Base-by-base conservation (phyloP, 2,888 invertebrate species). In the Pachycephus smyrnensis region DNA sequence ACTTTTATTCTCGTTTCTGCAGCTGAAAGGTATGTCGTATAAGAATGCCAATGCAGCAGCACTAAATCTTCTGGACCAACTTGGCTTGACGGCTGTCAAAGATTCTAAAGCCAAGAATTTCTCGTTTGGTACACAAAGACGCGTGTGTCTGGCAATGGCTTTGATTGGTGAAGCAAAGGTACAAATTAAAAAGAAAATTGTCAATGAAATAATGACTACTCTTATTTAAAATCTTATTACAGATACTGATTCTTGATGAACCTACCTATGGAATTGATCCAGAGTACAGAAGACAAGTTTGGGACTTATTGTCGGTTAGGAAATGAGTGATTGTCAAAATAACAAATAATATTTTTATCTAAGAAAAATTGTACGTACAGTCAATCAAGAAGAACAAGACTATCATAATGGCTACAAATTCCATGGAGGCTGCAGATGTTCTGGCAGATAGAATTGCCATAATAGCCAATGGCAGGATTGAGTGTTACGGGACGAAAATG, bases 361-460 rank as follows among this genome's bases (percentile, higher is more conserved):
- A 23, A 6, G 23, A 23, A 23, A 23, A 55, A 23, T 23, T 23
- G 9, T 55, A 55, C 23, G 73, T 76, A 11, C 32, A 83, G 79
- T 79, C 79, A 31, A 76, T 82, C 9, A 84, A 81, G 75, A 78
- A 79, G 23, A 68, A 81, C 11, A 82, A 78, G 33, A 85, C 85
- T 1, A 80, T 85, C 40, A 76, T 85, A 76, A 81, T 85, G 82
- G 80, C 84, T 35, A 84, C 85, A 0, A 84, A 84, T 79, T 81
- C 82, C 6, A 84, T 85, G 83, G 83, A 84, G 81, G 83, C 80
- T 40, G 82, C 85, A 1, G 85, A 85, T 55, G 74, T 81, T 75
- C 78, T 85, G 12, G 83, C 85, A 23, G 84, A 85, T 73, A 81
- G 82, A 55, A 85, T 85, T 12, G 81, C 81, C 31, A 85, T 85